These are phyloP conservation scores for Polypedilum vanderplanki DNA, from an alignment of 1,140 invertebrate genomes.

Conservation along the genomic window DNA sequence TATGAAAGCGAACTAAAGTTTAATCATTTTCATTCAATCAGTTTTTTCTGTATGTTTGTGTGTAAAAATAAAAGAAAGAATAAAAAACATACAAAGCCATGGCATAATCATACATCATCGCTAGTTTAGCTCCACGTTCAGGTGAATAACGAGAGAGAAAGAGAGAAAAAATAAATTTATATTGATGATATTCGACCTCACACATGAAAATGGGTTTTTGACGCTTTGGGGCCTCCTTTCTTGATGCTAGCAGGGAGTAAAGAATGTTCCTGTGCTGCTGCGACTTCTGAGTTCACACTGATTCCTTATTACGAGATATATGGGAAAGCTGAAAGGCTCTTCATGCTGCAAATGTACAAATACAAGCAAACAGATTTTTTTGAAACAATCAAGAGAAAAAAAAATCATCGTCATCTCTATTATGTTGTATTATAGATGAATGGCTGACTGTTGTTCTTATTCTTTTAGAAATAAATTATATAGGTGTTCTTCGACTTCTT, in stretches of 20 bases:
- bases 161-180: not conserved
- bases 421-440: constrained; percentile 9
- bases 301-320: constrained; percentile 19
- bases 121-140: not conserved
- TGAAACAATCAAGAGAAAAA: constrained; percentile 25
- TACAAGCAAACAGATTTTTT: not conserved
- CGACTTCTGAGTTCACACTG: constrained; percentile 16
- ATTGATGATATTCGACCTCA: constrained; percentile 25
- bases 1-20: not conserved
- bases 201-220: not conserved
- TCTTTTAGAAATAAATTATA: constrained; percentile 22
- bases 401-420: constrained; percentile 29
- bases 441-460: not conserved
- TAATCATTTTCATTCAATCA: not conserved
- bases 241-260: constrained; percentile 21
- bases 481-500: not conserved
- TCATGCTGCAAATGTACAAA: too few relatives aligned
- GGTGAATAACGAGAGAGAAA: not conserved
- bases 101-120: constrained; percentile 28
- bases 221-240: constrained; percentile 2
- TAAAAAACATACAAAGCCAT: not conserved
- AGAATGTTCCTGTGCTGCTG: not conserved
- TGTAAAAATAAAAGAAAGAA: not conserved
- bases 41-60: not conserved
- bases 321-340: not conserved